phyloP scores from a whole-genome alignment of 2,888 invertebrate species.

The Conistra vaccinii region DNA sequence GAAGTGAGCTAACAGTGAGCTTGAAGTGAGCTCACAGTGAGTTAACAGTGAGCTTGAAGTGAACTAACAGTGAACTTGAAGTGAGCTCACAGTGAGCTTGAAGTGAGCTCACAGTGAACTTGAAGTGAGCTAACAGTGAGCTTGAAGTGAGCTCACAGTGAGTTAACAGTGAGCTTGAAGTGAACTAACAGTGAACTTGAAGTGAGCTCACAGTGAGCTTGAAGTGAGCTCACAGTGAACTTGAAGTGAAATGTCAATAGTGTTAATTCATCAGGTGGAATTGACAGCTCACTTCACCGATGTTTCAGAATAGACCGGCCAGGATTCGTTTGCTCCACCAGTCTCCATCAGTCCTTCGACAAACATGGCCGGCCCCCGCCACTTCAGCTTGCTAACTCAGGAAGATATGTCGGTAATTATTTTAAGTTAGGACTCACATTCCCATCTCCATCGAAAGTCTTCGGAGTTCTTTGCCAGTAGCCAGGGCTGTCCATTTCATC shows the following conservation, averaged over 20 bases:
- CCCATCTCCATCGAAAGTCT: slow-evolving; percentile 69
- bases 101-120: no score
- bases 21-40: no score
- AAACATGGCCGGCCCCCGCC: no score
- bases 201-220: not conserved
- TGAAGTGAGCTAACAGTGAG: not conserved
- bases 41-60: not conserved
- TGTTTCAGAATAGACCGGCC: not conserved
- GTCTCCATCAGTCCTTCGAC: not conserved
- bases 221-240: no score
- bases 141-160: no score
- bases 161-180: no score
- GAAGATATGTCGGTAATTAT: not conserved
- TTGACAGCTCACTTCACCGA: not conserved
- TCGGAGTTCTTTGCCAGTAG: slow-evolving; percentile 80
- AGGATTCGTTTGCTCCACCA: not conserved
- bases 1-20: no score
- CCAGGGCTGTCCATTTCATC: slow-evolving; percentile 86
- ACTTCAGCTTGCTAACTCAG: not conserved
- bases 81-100: not conserved
- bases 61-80: no score
- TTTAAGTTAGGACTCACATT: not conserved
- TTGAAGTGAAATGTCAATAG: no score
- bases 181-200: not conserved
- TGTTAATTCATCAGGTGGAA: no score